Conservation (phyloP, 2,113 vertebrate genomes). For the Siniperca knerii region DNA sequence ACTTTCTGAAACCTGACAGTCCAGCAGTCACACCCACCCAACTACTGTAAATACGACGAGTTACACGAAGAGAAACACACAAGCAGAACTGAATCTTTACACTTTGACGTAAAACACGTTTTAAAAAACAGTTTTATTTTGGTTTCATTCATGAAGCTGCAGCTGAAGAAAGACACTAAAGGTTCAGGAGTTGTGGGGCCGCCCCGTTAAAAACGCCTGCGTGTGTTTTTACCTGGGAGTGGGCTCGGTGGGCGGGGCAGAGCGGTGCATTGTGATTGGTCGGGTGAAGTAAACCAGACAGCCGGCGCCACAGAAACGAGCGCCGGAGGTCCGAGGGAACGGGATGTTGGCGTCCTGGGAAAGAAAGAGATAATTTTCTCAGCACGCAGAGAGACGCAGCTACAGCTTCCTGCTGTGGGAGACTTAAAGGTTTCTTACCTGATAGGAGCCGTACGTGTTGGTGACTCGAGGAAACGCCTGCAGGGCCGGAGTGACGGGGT, state of each 20-base stretch:
- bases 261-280: slow-evolving; percentile 95
- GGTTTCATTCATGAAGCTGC: no score
- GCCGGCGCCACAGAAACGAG: slow-evolving; percentile 96
- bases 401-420: background rate
- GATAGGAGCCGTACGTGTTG: slow-evolving; percentile 97
- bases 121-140: no score
- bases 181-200: no score
- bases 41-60: no score
- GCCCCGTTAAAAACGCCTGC: background rate
- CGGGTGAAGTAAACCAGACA: slow-evolving; percentile 97
- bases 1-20: no score
- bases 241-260: slow-evolving; percentile 92
- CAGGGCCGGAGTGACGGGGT: slow-evolving; percentile 90
- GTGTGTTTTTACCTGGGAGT: no score
- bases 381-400: background rate
- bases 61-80: no score
- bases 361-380: no score
- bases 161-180: no score
- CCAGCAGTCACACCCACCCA: no score
- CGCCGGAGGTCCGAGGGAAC: slow-evolving; percentile 97
- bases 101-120: no score
- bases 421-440: slow-evolving; percentile 47
- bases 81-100: no score
- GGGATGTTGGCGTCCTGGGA: slow-evolving; percentile 96
- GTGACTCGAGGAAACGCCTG: slow-evolving; percentile 93